A percentile compares a stretch with the other conserved stretches of the same genome.
These are phyloP conservation scores for Varanus komodoensis DNA, from an alignment of 2,113 vertebrate genomes.

Conservation along the genomic window DNA sequence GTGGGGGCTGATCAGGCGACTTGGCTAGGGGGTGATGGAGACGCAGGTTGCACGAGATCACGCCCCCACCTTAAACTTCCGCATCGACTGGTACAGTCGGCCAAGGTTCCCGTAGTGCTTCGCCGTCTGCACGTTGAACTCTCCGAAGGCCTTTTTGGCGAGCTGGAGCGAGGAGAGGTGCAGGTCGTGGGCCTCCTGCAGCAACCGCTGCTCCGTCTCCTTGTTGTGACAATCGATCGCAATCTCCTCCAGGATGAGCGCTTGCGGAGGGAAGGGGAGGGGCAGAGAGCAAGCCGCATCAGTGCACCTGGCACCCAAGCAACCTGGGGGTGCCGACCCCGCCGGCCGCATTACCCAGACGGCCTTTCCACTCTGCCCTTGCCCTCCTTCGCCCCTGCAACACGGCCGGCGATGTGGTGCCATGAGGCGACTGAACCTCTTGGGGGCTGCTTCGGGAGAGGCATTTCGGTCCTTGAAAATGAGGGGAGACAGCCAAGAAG, in stretches of 20 bases:
- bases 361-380: background rate
- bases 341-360: background rate
- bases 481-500: too few species aligned
- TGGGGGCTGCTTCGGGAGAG: too few species aligned
- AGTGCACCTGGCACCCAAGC: background rate
- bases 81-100: conserved; percentile 98
- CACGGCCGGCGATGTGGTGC: too few species aligned
- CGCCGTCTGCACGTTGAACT: conserved; percentile 98
- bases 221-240: conserved; percentile 99
- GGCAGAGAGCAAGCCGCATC: conserved; percentile 30
- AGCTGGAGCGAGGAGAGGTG: conserved; percentile 97
- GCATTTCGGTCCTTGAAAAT: too few species aligned
- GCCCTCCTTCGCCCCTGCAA: background rate
- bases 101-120: conserved; percentile 99
- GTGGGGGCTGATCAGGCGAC: background rate
- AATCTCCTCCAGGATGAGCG: conserved; percentile 97
- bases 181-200: conserved; percentile 97
- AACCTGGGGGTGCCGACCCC: background rate
- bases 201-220: conserved; percentile 95
- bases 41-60: background rate
- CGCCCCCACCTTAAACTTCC: conserved; percentile 94
- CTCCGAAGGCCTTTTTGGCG: conserved; percentile 98
- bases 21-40: background rate
- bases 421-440: too few species aligned
- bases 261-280: conserved; percentile 65